Percentiles rank a stretch among this genome's conserved stretches.
Conservation (phyloP, 2,888 invertebrate genomes). For the Tridacna crocea region DNA sequence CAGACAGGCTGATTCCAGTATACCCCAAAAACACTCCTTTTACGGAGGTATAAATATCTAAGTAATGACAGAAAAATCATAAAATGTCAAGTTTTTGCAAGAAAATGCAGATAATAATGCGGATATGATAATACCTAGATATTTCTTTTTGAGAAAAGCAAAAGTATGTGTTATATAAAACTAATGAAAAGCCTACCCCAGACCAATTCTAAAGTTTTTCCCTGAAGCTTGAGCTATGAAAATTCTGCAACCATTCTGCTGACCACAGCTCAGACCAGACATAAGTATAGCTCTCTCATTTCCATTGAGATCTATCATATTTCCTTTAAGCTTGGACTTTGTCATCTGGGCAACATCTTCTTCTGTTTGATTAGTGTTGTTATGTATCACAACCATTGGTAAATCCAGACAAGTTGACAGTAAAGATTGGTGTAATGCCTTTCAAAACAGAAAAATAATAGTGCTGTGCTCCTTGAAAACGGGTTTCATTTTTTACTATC, state of each 20-base stretch:
- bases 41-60: too few species aligned
- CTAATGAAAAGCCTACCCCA: constrained; percentile 25
- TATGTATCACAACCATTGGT: neutral
- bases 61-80: too few species aligned
- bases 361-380: neutral
- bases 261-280: neutral
- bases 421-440: constrained; percentile 24
- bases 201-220: constrained; percentile 30
- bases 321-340: constrained; percentile 5
- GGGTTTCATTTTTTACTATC: too few species aligned
- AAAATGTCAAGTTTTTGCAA: too few species aligned
- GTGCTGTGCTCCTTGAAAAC: neutral
- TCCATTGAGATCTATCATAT: constrained; percentile 8
- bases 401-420: neutral
- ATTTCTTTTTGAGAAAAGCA: too few species aligned
- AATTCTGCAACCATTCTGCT: constrained; percentile 7
- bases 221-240: constrained; percentile 3
- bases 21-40: too few species aligned
- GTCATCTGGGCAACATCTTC: neutral
- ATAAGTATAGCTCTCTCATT: constrained; percentile 12
- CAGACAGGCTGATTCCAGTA: too few species aligned
- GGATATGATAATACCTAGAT: too few species aligned
- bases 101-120: too few species aligned
- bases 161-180: too few species aligned
- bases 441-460: neutral